A percentile compares a stretch with the other conserved stretches of the same genome.
Evolutionary conservation across 2,888 invertebrate species (phyloP).

Genomic region (Scaptomyza flava): DNA sequence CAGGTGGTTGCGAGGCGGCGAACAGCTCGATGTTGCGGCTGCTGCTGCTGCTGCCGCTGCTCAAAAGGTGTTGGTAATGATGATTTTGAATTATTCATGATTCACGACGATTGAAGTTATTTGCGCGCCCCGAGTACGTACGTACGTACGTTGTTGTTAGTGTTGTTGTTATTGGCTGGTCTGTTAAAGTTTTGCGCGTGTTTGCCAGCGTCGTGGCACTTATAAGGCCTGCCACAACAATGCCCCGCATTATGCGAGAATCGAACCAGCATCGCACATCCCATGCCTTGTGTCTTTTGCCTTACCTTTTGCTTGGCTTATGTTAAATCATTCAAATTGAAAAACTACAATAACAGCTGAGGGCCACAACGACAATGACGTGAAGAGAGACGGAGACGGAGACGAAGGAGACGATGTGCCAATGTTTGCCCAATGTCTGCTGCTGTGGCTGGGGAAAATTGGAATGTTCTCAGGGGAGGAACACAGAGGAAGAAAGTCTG

Average conservation of each 20-base stretch:
- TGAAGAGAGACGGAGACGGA: too few species aligned
- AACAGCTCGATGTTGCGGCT: constrained; percentile 22
- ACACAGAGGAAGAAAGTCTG: constrained; percentile 9
- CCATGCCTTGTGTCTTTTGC: constrained; percentile 51
- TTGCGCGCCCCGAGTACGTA: constrained; percentile 64
- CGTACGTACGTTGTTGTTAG: constrained; percentile 21
- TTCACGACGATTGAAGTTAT: constrained; percentile 80
- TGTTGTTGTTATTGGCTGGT: constrained; percentile 39
- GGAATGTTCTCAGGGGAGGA: constrained; percentile 75
- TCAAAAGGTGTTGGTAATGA: constrained; percentile 79
- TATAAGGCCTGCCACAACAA: constrained; percentile 69
- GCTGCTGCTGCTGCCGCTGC: constrained; percentile 22
- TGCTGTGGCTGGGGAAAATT: constrained; percentile 4
- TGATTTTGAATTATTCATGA: constrained; percentile 80
- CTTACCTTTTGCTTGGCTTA: constrained; percentile 59
- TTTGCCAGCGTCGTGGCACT: constrained; percentile 63
- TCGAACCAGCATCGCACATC: constrained; percentile 5
- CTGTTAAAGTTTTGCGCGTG: constrained; percentile 71
- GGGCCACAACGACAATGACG: constrained; percentile 29
- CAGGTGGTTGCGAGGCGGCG: constrained; percentile 56
- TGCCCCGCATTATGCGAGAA: constrained; percentile 60
- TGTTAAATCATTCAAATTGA: constrained; percentile 80
- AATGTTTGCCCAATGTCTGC: constrained; percentile 59
- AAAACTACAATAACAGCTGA: constrained; percentile 77
- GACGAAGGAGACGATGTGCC: constrained; percentile 46